A percentile compares a stretch with the other conserved stretches of the same genome.
Evolutionary conservation across 2,797 vertebrate genomes (phyloP).

Genomic region (Adelosebastes latens): DNA sequence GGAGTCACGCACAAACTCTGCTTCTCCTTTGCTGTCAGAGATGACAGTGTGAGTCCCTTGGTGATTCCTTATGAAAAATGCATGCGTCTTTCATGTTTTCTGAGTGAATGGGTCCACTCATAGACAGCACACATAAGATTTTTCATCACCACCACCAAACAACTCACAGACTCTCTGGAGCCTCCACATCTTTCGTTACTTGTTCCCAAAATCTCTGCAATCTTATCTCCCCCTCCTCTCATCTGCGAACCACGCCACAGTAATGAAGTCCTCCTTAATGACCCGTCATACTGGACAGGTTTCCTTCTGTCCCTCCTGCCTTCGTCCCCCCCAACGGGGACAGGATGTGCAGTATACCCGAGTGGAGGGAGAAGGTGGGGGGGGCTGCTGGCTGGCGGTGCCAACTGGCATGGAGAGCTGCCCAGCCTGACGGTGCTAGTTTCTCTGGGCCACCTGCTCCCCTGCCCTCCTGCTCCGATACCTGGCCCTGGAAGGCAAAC

Average conservation of each 20-base stretch:
- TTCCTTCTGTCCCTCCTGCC: slow-evolving; percentile 32
- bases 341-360: slow-evolving; percentile 57
- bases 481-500: slow-evolving; percentile 53
- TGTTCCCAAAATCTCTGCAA: slow-evolving; percentile 1
- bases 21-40: slow-evolving; percentile 46
- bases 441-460: slow-evolving; percentile 70
- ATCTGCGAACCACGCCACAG: not conserved
- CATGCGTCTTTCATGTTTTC: slow-evolving; percentile 35
- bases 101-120: slow-evolving; percentile 48
- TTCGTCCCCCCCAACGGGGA: slow-evolving; percentile 17
- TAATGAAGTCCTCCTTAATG: slow-evolving; percentile 47
- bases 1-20: slow-evolving; percentile 4
- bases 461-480: slow-evolving; percentile 56
- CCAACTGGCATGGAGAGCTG: slow-evolving; percentile 64
- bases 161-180: not conserved
- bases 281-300: slow-evolving; percentile 40
- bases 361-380: slow-evolving; percentile 13
- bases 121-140: not conserved
- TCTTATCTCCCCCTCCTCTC: not conserved
- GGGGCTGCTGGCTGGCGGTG: slow-evolving; percentile 25
- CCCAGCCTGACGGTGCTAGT: slow-evolving; percentile 34
- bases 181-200: not conserved
- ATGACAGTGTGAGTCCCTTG: slow-evolving; percentile 39
- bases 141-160: not conserved
- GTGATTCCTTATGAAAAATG: slow-evolving; percentile 61